Evolutionary conservation across 2,888 invertebrate genomes (phyloP).

Genomic region (Diarsia dahlii): DNA sequence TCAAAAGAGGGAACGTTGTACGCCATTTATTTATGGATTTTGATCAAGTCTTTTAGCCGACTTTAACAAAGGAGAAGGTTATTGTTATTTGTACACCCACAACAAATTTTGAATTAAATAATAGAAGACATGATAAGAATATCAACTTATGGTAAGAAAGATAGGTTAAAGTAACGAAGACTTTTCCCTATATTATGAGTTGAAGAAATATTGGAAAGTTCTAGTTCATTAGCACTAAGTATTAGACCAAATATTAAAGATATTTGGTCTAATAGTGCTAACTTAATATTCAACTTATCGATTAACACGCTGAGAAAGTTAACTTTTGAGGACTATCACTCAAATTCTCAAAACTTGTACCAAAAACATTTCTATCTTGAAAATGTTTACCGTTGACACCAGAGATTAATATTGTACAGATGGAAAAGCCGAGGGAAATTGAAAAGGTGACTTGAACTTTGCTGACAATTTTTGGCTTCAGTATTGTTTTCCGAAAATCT

Average conservation of each 20-base stretch:
- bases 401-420: constrained; percentile 83
- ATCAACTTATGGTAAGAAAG: too few relatives aligned
- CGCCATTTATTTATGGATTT: too few relatives aligned
- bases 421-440: constrained; percentile 79
- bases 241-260: neutral
- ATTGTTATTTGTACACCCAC: too few relatives aligned
- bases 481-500: constrained; percentile 10
- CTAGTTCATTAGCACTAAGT: neutral
- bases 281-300: neutral
- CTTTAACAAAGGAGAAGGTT: too few relatives aligned
- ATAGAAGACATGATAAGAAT: too few relatives aligned
- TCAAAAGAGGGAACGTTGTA: too few relatives aligned
- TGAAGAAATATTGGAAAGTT: too few relatives aligned
- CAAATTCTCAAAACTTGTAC: constrained; percentile 61
- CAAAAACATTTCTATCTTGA: constrained; percentile 74
- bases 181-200: too few relatives aligned
- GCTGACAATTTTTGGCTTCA: constrained; percentile 38
- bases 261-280: too few relatives aligned
- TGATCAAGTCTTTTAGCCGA: too few relatives aligned
- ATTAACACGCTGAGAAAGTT: neutral
- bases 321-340: neutral
- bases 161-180: too few relatives aligned
- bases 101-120: too few relatives aligned
- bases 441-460: constrained; percentile 64
- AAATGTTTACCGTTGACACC: constrained; percentile 85